These are phyloP conservation scores for Caenorhabditis sinica DNA, from an alignment of 2,888 invertebrate species.

Conservation along the genomic window DNA sequence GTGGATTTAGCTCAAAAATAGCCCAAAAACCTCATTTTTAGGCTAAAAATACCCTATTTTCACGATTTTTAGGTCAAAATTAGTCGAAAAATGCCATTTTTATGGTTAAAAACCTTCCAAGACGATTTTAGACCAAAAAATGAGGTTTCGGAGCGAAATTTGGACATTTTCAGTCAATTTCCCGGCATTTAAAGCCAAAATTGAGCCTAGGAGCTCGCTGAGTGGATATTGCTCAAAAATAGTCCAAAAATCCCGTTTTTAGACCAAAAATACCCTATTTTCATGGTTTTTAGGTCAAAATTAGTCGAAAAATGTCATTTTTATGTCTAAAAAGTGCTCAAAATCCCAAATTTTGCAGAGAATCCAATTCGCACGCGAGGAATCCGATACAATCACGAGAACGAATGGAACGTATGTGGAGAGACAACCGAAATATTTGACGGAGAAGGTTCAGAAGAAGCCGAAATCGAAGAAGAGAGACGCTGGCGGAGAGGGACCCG, in stretches of 20 bases:
- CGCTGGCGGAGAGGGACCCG: constrained; percentile 70
- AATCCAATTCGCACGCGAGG: constrained; percentile 95
- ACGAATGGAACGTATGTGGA: constrained; percentile 97
- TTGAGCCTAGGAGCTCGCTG: too few species aligned
- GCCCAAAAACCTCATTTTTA: too few species aligned
- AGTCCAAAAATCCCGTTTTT: background rate
- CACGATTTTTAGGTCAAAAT: too few species aligned
- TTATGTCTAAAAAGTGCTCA: background rate
- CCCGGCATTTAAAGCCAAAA: too few species aligned
- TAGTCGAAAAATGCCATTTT: background rate
- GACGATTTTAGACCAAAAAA: too few species aligned
- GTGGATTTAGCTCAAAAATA: too few species aligned
- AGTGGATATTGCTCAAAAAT: too few species aligned
- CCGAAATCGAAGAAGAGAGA: constrained; percentile 54
- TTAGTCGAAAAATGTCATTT: background rate
- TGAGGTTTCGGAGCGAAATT: background rate
- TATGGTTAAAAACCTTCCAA: too few species aligned
- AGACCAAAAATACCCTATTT: background rate
- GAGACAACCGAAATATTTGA: constrained; percentile 88
- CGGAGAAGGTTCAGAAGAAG: constrained; percentile 65
- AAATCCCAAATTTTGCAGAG: constrained; percentile 86
- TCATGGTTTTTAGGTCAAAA: background rate
- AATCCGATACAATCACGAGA: constrained; percentile 97
- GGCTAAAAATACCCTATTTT: background rate
- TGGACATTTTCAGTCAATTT: too few species aligned